Evolutionary conservation across 2,113 vertebrate genomes (phyloP), one percentile per base, ranked within the genome.

Genomic region (Indri indri): DNA sequence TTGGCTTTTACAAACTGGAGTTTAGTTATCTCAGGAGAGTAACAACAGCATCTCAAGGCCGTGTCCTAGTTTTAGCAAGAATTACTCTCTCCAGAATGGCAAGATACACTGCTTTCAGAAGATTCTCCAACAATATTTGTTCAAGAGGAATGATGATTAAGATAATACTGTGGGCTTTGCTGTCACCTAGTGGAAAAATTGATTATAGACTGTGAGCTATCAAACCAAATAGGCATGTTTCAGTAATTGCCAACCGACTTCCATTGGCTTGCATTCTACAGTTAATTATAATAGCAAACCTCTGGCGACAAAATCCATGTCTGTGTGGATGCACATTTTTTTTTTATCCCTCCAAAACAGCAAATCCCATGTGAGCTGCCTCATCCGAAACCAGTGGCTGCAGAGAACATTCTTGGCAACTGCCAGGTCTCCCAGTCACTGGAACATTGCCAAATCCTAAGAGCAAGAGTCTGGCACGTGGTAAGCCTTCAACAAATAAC

Each of bases 171-270:
- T 57, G 85, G 80, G 52, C 95, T 97, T 88, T 98, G 77, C 93
- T 97, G 94, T 5, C 97, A 89, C 91, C 97, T 97, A 54, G 86
- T 91, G 97, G 96, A 17, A n/a, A 45, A n/a, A 65, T 32, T 5
- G 17, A 77, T 92, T 65, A 42, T 40, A 86, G 30, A 1, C 47
- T 6, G 32, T 12, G 32, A 23, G 30, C 42, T 61, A 23, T 63
- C 9, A 30, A 50, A 73, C 10, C 22, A 42, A 57, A 27, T 16
- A 68, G 42, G 32, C 11, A 8, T 30, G 68, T 71, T 73, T 65
- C 8, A 11, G 4, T 65, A 3, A 45, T 50, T 42, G 34, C 23
- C 10, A 13, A 5, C 42, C 54, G 13, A 23, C 27, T 47, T 73
- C 77, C 8, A 1, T 12, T 17, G 37, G 13, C 20, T n/a, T 65